These are phyloP conservation scores for Eurois occulta DNA, from an alignment of 2,888 invertebrate genomes.

Conservation along the genomic window DNA sequence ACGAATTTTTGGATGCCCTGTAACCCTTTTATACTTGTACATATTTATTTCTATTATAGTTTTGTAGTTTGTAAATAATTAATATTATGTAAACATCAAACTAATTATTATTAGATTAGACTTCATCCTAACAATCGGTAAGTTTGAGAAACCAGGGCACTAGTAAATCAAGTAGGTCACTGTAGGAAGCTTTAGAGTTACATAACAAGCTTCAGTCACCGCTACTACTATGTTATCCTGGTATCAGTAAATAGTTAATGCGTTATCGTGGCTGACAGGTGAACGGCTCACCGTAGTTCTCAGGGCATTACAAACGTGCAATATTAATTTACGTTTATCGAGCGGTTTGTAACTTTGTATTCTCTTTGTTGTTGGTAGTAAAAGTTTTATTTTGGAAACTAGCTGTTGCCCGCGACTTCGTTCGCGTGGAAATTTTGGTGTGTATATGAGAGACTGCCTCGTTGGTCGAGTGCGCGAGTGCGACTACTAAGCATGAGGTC, in stretches of 20 bases:
- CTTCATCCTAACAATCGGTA: not conserved
- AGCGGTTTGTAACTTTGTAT: not conserved
- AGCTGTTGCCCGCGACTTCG: no score
- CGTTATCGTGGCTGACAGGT: constrained; percentile 44
- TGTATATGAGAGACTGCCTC: no score
- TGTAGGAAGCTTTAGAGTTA: not conserved
- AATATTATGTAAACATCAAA: no score
- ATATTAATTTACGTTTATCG: constrained; percentile 42
- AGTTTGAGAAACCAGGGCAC: not conserved
- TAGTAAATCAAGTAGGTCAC: constrained; percentile 30
- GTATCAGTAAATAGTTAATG: constrained; percentile 50
- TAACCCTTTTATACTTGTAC: no score
- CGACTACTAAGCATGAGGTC: no score
- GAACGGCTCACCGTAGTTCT: constrained; percentile 28
- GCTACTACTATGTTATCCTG: constrained; percentile 2
- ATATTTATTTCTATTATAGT: no score
- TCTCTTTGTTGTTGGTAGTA: not conserved
- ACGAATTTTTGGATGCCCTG: no score
- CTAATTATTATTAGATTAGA: not conserved
- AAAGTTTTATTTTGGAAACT: not conserved
- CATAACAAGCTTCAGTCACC: not conserved
- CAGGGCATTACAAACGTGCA: constrained; percentile 44
- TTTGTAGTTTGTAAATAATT: no score
- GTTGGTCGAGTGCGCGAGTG: no score
- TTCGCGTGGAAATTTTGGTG: no score